phyloP scores from a whole-genome alignment of 2,797 vertebrate species.

The Coregonus suidteri region DNA sequence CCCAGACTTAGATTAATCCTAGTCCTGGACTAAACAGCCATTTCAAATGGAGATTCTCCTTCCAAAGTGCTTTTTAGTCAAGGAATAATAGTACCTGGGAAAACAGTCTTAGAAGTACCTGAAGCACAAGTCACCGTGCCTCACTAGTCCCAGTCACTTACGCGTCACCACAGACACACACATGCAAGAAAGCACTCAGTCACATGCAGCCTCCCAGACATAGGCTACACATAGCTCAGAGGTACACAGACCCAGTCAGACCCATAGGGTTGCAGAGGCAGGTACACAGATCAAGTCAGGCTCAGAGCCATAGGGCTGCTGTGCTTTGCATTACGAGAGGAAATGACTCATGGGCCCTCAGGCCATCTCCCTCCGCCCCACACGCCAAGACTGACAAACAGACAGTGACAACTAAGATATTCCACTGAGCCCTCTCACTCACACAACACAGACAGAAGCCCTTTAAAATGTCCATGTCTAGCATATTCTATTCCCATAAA shows the following conservation, averaged over 20 bases:
- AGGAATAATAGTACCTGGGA: too few species aligned
- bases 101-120: too few species aligned
- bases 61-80: too few species aligned
- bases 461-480: not conserved
- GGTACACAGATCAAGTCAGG: slow-evolving; percentile 5
- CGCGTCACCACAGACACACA: not conserved
- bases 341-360: not conserved
- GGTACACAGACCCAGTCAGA: slow-evolving; percentile 4
- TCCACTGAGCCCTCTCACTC: slow-evolving; percentile 11
- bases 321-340: not conserved
- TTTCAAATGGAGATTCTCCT: too few species aligned
- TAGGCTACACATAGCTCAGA: not conserved
- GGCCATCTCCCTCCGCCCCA: not conserved
- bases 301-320: not conserved
- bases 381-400: not conserved
- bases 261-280: not conserved
- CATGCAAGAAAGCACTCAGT: not conserved
- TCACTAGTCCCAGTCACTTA: too few species aligned
- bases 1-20: too few species aligned
- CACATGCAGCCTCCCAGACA: not conserved
- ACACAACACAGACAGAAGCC: slow-evolving; percentile 18
- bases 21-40: too few species aligned
- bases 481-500: too few species aligned
- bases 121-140: too few species aligned
- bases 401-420: not conserved